Evolutionary conservation across 2,113 vertebrate species (phyloP).

Genomic region (Cyrtonyx montezumae): DNA sequence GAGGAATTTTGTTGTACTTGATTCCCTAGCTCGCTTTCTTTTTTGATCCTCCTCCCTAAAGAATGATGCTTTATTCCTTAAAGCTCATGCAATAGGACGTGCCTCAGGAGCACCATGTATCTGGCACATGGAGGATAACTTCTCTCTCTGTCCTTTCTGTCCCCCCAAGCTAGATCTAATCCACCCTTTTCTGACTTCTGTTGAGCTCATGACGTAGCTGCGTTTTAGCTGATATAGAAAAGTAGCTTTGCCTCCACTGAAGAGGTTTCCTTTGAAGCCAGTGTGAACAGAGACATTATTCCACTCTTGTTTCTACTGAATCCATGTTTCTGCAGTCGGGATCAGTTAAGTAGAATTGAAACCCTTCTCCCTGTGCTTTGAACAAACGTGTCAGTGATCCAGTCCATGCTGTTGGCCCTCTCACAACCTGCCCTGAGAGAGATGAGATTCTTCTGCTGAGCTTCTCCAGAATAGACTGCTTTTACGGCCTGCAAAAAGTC

Average conservation of each 20-base stretch:
- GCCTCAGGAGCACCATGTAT: neutral
- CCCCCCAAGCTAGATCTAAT: neutral
- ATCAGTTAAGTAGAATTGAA: too few species aligned
- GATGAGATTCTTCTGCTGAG: too few species aligned
- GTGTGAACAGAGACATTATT: too few species aligned
- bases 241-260: neutral
- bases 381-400: too few species aligned
- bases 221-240: neutral
- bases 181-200: neutral
- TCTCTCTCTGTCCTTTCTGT: neutral
- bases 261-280: too few species aligned
- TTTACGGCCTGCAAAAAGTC: too few species aligned
- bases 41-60: neutral
- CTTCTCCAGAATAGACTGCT: too few species aligned
- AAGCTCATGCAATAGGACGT: neutral
- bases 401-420: too few species aligned
- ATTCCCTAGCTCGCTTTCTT: neutral
- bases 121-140: neutral
- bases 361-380: too few species aligned
- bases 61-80: neutral
- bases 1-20: neutral
- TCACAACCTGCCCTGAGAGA: too few species aligned
- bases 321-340: too few species aligned
- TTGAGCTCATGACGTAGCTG: neutral
- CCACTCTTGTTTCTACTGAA: too few species aligned